Conservation (phyloP, 2,113 vertebrate genomes). For the Morphnarchus princeps region DNA sequence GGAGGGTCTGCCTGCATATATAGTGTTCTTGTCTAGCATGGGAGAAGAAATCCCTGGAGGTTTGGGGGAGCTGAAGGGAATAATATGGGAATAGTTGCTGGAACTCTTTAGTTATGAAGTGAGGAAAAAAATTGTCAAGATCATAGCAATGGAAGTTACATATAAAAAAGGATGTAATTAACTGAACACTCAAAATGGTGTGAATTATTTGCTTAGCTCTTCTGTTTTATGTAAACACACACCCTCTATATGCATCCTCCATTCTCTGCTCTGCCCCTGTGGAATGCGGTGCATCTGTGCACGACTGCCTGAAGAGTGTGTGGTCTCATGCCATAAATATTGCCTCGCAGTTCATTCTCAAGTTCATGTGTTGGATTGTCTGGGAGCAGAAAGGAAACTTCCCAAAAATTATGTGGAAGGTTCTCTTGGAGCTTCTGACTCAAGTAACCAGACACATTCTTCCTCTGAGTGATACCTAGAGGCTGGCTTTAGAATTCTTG, state of each 20-base stretch:
- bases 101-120: background rate
- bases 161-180: background rate
- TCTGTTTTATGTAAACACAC: background rate
- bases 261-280: background rate
- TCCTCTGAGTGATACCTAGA: background rate
- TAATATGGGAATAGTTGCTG: background rate
- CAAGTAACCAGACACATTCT: background rate
- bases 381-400: background rate
- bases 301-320: background rate
- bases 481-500: background rate
- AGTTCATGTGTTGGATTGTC: accelerated
- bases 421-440: background rate
- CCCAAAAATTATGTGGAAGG: background rate
- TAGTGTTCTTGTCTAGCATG: accelerated
- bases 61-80: background rate
- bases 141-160: background rate
- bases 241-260: accelerated
- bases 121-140: background rate
- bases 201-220: background rate
- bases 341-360: background rate
- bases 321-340: background rate
- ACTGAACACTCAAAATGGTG: background rate
- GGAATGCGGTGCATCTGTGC: background rate
- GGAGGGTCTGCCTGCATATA: background rate
- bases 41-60: background rate